phyloP scores from a whole-genome alignment of 2,888 invertebrate genomes.

The Brenthis hecate region DNA sequence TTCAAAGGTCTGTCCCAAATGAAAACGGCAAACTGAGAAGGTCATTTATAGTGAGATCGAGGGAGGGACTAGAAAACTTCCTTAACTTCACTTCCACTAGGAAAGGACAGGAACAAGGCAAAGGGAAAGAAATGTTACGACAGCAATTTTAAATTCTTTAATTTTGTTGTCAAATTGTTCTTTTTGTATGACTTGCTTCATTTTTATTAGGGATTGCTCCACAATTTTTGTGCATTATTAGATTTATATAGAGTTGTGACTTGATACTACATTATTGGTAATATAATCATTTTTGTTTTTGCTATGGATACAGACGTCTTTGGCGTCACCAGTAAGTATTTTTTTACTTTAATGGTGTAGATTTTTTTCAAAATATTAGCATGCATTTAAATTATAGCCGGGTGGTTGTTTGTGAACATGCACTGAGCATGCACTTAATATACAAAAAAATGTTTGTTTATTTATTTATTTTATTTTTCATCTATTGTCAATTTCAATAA shows the following conservation, averaged over 20 bases:
- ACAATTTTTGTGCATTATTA: constrained; percentile 18
- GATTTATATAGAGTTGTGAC: background rate
- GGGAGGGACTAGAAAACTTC: constrained; percentile 74
- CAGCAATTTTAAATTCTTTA: constrained; percentile 41
- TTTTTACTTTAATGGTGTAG: constrained; percentile 19
- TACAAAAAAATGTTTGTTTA: background rate
- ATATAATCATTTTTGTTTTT: constrained; percentile 27
- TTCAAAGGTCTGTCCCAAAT: constrained; percentile 57
- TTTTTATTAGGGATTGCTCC: constrained; percentile 34
- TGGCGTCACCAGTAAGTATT: constrained; percentile 36
- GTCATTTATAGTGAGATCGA: constrained; percentile 73
- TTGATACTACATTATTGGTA: constrained; percentile 12
- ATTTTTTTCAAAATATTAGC: constrained; percentile 18
- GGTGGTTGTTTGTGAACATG: constrained; percentile 1
- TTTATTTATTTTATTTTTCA: background rate
- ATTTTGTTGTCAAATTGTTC: constrained; percentile 12
- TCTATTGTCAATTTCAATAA: too few relatives aligned
- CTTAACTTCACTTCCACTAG: constrained; percentile 63
- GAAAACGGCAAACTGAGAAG: constrained; percentile 70
- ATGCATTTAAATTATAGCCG: constrained; percentile 22
- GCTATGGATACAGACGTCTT: constrained; percentile 35
- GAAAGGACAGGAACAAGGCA: constrained; percentile 60
- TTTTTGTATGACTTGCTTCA: background rate
- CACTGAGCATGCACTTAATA: constrained; percentile 1
- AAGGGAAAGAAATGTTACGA: constrained; percentile 57